Conservation (phyloP, 2,797 vertebrate species). For the Chaetophractus vellerosus region DNA sequence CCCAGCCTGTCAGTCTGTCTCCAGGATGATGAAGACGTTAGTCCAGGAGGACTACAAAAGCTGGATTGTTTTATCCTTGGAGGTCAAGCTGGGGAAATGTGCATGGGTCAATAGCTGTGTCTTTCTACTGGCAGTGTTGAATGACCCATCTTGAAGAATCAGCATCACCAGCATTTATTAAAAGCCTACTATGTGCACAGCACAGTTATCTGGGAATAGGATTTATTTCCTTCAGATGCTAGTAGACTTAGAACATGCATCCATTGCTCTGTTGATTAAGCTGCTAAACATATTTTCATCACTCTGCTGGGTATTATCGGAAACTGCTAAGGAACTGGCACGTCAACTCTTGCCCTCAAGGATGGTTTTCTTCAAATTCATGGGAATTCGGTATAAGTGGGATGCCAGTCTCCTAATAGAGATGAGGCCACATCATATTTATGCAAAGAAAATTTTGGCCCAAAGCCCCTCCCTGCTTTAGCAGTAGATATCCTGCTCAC, state of each 20-base stretch:
- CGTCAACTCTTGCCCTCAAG: neutral
- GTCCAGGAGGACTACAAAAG: neutral
- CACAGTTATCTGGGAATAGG: neutral
- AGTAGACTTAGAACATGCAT: neutral
- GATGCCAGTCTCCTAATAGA: neutral
- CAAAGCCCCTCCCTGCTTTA: neutral
- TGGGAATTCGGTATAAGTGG: neutral
- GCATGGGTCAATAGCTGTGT: neutral
- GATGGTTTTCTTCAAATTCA: neutral
- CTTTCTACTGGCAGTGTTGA: too few relatives aligned
- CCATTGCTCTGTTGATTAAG: neutral
- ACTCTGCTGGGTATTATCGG: neutral
- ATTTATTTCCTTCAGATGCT: neutral
- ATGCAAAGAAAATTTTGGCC: neutral
- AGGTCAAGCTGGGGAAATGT: neutral
- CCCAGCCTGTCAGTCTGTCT: neutral
- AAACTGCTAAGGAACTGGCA: neutral
- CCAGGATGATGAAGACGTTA: fast-evolving
- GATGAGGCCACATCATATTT: neutral
- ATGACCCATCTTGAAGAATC: fast-evolving
- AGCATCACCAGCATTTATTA: neutral
- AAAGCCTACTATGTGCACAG: too few relatives aligned
- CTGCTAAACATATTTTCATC: too few relatives aligned
- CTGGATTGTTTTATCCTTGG: fast-evolving
- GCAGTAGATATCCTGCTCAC: neutral